Conservation (phyloP, 2,113 vertebrate species). For the Aspiorhynchus laticeps region DNA sequence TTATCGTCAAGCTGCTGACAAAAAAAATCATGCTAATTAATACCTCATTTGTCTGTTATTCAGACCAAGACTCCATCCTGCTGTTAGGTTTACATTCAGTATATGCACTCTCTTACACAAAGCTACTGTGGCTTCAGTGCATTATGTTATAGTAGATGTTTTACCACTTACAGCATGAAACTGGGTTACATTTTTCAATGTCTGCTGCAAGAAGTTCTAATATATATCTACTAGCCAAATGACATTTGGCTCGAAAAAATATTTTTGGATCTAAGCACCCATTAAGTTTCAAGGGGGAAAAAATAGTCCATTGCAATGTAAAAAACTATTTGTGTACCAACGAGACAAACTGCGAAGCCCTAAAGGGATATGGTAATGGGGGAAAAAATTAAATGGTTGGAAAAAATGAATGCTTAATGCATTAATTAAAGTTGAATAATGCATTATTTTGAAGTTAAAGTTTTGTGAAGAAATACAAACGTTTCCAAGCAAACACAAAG, state of each 20-base stretch:
- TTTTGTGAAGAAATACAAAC: not conserved
- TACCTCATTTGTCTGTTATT: conserved; percentile 38
- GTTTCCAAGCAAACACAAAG: not conserved
- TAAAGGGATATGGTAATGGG: not conserved
- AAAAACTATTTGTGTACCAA: not conserved
- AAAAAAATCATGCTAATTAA: conserved; percentile 17
- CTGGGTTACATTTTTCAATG: not conserved
- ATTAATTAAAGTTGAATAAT: no score
- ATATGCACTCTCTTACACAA: not conserved
- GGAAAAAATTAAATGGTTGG: not conserved
- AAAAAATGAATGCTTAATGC: not conserved
- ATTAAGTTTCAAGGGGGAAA: not conserved
- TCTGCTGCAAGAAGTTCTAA: not conserved
- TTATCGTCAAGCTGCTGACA: not conserved
- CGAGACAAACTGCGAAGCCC: not conserved
- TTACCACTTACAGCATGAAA: not conserved
- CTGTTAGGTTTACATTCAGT: not conserved
- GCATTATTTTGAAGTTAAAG: no score
- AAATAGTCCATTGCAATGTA: not conserved
- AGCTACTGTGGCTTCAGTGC: not conserved
- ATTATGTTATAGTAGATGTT: not conserved
- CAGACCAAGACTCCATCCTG: not conserved
- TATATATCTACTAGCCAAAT: not conserved
- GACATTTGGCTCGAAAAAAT: not conserved
- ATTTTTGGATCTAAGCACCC: not conserved